Conservation (phyloP, 2,888 invertebrate genomes). For the Molorchus minor region DNA sequence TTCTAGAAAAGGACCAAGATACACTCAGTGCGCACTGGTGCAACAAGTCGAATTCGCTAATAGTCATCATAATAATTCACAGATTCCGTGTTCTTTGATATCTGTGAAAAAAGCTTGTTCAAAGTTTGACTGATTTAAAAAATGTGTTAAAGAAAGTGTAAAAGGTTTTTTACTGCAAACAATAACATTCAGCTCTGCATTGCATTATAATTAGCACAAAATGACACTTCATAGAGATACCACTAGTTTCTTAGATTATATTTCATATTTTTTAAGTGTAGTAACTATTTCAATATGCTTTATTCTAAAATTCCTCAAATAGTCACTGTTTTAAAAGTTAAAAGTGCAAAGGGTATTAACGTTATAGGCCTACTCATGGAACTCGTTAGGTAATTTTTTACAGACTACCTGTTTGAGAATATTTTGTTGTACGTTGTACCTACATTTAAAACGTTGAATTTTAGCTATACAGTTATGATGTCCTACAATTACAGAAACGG, state of each 20-base stretch:
- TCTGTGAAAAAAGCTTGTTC: too few species aligned
- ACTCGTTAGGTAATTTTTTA: constrained; percentile 69
- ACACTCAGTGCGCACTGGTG: too few species aligned
- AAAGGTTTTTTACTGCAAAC: too few species aligned
- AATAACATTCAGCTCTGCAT: too few species aligned
- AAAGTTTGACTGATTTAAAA: too few species aligned
- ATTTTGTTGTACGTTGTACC: constrained; percentile 21
- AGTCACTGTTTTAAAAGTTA: constrained; percentile 69
- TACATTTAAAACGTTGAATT: constrained; percentile 58
- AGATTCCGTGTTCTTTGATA: too few species aligned
- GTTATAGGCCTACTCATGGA: constrained; percentile 74
- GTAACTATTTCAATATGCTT: constrained; percentile 82
- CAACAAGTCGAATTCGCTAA: too few species aligned
- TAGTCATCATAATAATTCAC: too few species aligned
- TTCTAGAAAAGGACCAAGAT: too few species aligned
- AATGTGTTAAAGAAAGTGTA: too few species aligned
- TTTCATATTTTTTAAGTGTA: constrained; percentile 71
- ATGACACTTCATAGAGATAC: constrained; percentile 7
- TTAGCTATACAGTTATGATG: constrained; percentile 81
- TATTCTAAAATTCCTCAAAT: constrained; percentile 85
- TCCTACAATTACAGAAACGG: constrained; percentile 81
- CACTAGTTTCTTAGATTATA: constrained; percentile 35
- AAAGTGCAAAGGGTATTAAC: constrained; percentile 77
- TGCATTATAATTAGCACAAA: too few species aligned
- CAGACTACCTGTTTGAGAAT: constrained; percentile 15